Conservation (phyloP, 2,888 invertebrate species). For the Drosophila paucipuncta region DNA sequence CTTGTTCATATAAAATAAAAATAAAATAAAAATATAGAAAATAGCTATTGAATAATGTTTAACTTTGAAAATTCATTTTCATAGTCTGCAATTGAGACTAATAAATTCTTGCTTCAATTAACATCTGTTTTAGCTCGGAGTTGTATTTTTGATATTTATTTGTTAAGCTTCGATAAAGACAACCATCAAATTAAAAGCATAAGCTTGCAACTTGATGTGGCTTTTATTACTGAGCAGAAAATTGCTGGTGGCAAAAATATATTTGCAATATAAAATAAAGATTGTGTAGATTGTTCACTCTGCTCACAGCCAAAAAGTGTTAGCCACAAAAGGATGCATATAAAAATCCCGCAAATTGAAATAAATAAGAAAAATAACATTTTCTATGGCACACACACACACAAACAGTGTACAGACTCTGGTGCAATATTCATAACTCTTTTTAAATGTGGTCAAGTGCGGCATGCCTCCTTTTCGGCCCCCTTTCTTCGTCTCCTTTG, state of each 20-base stretch:
- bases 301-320: conserved; percentile 20
- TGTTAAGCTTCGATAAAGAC: neutral
- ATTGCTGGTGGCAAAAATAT: neutral
- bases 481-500: neutral
- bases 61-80: neutral
- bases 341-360: conserved; percentile 79
- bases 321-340: conserved; percentile 69
- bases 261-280: conserved; percentile 20
- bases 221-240: neutral
- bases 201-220: neutral
- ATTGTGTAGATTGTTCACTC: conserved; percentile 54
- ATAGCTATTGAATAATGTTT: neutral
- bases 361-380: conserved; percentile 80
- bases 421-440: conserved; percentile 80
- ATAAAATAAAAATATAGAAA: neutral
- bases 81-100: neutral
- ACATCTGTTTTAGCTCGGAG: neutral
- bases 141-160: neutral
- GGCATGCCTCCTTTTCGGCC: neutral
- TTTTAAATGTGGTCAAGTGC: conserved; percentile 80
- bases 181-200: neutral
- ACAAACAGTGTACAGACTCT: conserved; percentile 40
- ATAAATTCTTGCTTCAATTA: neutral
- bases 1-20: neutral
- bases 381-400: conserved; percentile 53